Conservation (phyloP, 1,140 invertebrate species). For the Drosophila burlai region DNA sequence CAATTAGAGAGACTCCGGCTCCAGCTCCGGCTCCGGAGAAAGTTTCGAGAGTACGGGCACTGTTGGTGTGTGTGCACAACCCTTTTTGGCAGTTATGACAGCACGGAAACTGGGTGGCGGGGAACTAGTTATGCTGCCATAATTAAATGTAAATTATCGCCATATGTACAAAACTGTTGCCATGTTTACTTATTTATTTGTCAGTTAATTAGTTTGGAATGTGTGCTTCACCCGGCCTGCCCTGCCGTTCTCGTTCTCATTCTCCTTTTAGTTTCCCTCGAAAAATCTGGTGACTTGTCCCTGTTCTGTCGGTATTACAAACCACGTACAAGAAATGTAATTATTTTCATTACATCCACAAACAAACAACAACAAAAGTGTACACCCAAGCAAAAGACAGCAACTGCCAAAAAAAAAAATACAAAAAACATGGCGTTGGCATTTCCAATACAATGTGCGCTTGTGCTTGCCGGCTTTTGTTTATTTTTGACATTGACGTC, state of each 20-base stretch:
- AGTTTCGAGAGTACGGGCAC: constrained; percentile 3
- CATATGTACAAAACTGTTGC: constrained; percentile 61
- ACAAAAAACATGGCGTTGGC: constrained; percentile 32
- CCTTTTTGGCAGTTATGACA: constrained; percentile 54
- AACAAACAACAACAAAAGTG: constrained; percentile 29
- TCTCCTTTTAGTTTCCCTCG: background rate
- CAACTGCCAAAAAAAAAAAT: constrained; percentile 15
- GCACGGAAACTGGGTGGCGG: constrained; percentile 36
- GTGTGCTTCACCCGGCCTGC: background rate
- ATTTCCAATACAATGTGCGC: constrained; percentile 36
- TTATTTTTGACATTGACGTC: constrained; percentile 51
- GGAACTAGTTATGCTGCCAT: constrained; percentile 52
- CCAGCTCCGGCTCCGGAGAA: background rate
- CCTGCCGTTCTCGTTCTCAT: background rate
- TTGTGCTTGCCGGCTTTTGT: constrained; percentile 33
- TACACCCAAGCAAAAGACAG: constrained; percentile 35
- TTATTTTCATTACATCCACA: constrained; percentile 71
- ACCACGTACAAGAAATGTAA: constrained; percentile 73
- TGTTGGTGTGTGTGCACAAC: constrained; percentile 16
- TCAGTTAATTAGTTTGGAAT: constrained; percentile 58
- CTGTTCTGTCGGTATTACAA: constrained; percentile 35
- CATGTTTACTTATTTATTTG: constrained; percentile 68
- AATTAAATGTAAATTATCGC: constrained; percentile 76
- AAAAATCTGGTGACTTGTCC: constrained; percentile 42
- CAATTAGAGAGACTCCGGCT: constrained; percentile 45